Evolutionary conservation across 2,797 vertebrate species (phyloP).

Genomic region (Babyrousa celebensis): DNA sequence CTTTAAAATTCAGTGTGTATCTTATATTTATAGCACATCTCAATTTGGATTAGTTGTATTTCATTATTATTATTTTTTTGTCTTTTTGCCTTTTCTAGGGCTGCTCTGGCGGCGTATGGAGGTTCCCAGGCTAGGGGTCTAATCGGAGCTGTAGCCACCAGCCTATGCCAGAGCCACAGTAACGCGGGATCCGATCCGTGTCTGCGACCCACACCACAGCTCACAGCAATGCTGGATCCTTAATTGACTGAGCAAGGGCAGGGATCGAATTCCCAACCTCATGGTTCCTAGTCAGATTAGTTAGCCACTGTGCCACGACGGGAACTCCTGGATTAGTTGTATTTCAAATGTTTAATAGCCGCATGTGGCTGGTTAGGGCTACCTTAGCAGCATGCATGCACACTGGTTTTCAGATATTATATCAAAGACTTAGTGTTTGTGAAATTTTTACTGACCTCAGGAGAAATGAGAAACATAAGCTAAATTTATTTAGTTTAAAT

Average conservation of each 20-base stretch:
- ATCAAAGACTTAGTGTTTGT: conserved; percentile 25
- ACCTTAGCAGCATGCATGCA: not conserved
- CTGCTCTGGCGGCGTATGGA: no score
- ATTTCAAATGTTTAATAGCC: not conserved
- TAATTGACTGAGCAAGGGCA: no score
- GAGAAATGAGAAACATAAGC: conserved; percentile 54
- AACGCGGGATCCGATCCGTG: no score
- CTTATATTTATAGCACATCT: not conserved
- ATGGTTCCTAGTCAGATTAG: no score
- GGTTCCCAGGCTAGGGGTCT: no score
- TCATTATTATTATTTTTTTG: not conserved
- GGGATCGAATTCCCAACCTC: no score
- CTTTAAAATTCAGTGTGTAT: not conserved
- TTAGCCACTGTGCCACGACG: no score
- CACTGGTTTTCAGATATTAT: not conserved
- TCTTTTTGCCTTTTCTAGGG: no score
- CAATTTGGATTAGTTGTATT: not conserved
- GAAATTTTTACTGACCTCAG: not conserved
- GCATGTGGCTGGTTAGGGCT: not conserved
- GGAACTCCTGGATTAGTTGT: not conserved
- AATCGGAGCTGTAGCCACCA: no score
- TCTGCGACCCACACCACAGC: no score
- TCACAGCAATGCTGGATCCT: no score
- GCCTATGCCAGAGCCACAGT: no score
- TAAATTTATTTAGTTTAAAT: conserved; percentile 29